phyloP scores from a whole-genome alignment of 2,797 vertebrate genomes.

The Buceros bicornis region DNA sequence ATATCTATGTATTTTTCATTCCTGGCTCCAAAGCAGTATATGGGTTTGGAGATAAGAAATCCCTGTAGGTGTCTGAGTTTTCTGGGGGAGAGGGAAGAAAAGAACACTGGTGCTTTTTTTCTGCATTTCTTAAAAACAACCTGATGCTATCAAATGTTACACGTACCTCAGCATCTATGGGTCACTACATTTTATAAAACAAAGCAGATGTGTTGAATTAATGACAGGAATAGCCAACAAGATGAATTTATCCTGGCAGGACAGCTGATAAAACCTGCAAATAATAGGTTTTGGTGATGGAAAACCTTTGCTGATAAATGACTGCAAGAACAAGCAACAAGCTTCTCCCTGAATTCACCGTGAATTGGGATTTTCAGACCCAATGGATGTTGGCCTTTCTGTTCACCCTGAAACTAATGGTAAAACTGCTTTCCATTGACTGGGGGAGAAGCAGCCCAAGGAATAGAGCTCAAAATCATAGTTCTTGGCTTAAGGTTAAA shows the following conservation, averaged over 20 bases:
- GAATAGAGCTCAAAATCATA: neutral
- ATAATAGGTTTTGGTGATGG: neutral
- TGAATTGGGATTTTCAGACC: neutral
- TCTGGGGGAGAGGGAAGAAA: neutral
- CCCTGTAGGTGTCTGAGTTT: neutral
- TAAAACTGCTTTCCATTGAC: neutral
- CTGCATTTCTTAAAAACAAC: neutral
- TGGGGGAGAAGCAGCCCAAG: neutral
- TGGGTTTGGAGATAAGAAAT: constrained; percentile 1
- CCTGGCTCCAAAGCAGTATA: neutral
- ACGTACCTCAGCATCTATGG: neutral
- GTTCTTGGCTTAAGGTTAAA: neutral
- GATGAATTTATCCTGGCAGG: neutral
- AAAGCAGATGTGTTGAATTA: neutral
- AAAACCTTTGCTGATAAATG: neutral
- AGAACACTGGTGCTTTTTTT: neutral
- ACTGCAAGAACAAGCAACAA: neutral
- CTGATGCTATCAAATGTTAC: neutral
- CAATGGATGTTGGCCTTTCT: neutral
- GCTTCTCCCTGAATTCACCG: neutral
- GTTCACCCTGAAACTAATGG: neutral
- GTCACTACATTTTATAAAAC: neutral
- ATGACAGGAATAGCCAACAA: neutral
- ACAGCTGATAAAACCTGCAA: neutral
- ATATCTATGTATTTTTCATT: neutral